phyloP scores from a whole-genome alignment of 1,140 invertebrate genomes.

The Pachyrhynchus sulphureomaculatus region DNA sequence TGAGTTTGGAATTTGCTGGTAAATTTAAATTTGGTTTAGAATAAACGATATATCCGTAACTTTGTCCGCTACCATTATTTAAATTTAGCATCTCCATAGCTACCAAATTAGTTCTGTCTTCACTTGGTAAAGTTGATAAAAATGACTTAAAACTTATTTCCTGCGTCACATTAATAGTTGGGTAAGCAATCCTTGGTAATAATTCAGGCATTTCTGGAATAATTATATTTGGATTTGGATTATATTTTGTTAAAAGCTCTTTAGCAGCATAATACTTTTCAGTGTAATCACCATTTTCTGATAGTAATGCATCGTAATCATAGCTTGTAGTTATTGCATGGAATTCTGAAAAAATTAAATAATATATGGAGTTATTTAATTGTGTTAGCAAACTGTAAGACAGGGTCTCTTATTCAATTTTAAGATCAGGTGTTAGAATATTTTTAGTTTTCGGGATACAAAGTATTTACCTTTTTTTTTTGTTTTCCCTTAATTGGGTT shows the following conservation, averaged over 20 bases:
- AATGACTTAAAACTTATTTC: constrained; percentile 40
- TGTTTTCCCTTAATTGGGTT: no score
- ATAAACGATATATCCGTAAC: constrained; percentile 62
- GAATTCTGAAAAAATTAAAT: constrained; percentile 44
- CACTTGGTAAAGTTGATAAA: constrained; percentile 30
- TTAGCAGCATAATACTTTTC: constrained; percentile 50
- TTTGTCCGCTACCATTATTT: constrained; percentile 58
- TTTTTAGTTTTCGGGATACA: no score
- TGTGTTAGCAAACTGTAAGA: no score
- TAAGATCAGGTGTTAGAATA: no score
- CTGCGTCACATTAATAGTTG: constrained; percentile 24
- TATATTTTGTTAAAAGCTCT: constrained; percentile 48
- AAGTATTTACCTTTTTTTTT: no score
- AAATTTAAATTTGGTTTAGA: constrained; percentile 43
- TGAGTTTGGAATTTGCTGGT: constrained; percentile 40
- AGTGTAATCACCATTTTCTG: constrained; percentile 55
- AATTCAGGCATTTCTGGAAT: constrained; percentile 45
- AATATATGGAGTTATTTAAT: no score
- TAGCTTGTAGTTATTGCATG: constrained; percentile 58
- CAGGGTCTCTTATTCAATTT: no score
- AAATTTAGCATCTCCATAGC: constrained; percentile 60
- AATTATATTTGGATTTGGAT: constrained; percentile 46
- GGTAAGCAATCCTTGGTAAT: constrained; percentile 46
- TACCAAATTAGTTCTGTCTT: constrained; percentile 30
- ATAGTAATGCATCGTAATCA: constrained; percentile 57